Base-by-base conservation (phyloP, 2,888 invertebrate species). In the Cantharis rufa region DNA sequence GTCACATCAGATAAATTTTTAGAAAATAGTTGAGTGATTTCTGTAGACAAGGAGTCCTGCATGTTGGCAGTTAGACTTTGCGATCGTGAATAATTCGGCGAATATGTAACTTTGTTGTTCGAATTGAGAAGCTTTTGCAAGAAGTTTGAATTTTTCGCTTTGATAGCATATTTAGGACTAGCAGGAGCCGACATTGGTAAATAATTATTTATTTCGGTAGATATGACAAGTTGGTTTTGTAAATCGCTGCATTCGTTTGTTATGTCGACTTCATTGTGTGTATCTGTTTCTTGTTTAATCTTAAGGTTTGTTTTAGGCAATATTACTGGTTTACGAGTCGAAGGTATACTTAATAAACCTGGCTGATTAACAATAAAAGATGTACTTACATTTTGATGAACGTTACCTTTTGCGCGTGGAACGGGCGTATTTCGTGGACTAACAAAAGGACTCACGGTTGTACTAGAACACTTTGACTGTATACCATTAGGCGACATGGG, bases 401-500 rank as follows among this genome's bases (percentile, higher is more conserved):
- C 90, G 74, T 90, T 90, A 80, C 90, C 90, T 21, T 93, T 90
- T 1, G 92, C 92, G 21, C 94, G 90, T 4, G 92, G 92, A 71
- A 94, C 92, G 5, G 95, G 94, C 0, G 95, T 94, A 82, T 93
- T 92, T 68, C 94, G 89, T 0, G 96, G 96, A 82, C 95, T 95
- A 13, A 96, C 95, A 86, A 96, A 96, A 1, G 95, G 94, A 86
- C 94, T 94, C 21, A 92, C 94, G 71, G 92, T 93, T 0, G 93
- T 92, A 81, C 93, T 94, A 80, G 92, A 92, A 24, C 90, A 90
- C 82, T 91, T 91, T 1, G 91, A 91, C 21, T 90, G 89, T 16
- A 88, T 87, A 11, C 89, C 89, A 72, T 75, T 83, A 1, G 93
- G 93, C 1, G 93, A 93, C 83, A 92, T 92, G 64, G 93, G 92